Percentiles rank a stretch among this genome's conserved stretches.
phyloP scores from a whole-genome alignment of 2,888 invertebrate species.

The Chymomyza caudatula region DNA sequence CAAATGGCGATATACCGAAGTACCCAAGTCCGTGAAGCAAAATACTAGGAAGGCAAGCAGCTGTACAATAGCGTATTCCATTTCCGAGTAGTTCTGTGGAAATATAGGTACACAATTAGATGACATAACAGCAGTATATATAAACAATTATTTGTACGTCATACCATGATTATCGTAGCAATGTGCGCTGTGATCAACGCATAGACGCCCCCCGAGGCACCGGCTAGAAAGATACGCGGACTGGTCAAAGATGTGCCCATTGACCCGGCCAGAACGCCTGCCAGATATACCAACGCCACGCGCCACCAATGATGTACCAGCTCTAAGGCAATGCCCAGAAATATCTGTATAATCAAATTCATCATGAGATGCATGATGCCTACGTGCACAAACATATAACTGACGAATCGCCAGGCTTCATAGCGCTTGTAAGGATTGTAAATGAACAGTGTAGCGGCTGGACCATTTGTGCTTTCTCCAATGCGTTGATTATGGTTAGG shows the following conservation, averaged over 20 bases:
- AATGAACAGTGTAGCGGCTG: constrained; percentile 89
- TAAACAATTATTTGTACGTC: constrained; percentile 22
- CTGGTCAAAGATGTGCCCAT: constrained; percentile 89
- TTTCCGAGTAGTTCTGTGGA: constrained; percentile 95
- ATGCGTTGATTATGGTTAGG: constrained; percentile 73
- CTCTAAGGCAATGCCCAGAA: constrained; percentile 96
- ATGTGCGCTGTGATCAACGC: constrained; percentile 95
- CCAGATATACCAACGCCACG: constrained; percentile 88
- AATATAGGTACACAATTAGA: constrained; percentile 40
- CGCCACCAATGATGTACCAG: constrained; percentile 98
- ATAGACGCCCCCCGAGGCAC: constrained; percentile 97
- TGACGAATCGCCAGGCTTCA: constrained; percentile 95
- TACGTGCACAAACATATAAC: constrained; percentile 98
- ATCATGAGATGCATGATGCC: constrained; percentile 93
- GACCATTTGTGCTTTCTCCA: constrained; percentile 82
- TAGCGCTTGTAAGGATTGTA: constrained; percentile 91
- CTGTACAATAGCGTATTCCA: constrained; percentile 94
- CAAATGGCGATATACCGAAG: constrained; percentile 93
- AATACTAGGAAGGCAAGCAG: constrained; percentile 89
- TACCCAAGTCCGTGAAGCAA: constrained; percentile 90
- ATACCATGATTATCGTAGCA: constrained; percentile 91
- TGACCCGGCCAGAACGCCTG: constrained; percentile 91
- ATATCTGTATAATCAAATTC: constrained; percentile 93
- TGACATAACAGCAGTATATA: neutral
- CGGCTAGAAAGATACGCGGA: constrained; percentile 89